These are phyloP conservation scores for Cylindroiulus punctatus DNA, from an alignment of 2,888 invertebrate species.

Conservation along the genomic window DNA sequence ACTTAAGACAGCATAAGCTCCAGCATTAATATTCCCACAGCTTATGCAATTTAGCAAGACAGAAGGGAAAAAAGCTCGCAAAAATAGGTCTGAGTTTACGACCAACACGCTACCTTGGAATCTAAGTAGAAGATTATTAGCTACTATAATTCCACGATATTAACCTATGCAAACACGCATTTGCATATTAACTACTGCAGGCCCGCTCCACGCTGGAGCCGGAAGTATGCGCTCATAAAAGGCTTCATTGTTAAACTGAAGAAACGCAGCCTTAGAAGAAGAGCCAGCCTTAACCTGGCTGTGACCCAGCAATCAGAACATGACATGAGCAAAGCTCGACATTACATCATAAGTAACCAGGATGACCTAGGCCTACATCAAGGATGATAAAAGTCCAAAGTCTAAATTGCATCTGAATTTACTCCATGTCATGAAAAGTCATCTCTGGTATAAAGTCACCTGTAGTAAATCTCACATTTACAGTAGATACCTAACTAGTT, in stretches of 20 bases:
- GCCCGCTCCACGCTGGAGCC: neutral
- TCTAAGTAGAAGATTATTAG: constrained; percentile 1
- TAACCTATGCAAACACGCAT: neutral
- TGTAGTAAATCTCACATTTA: too few species aligned
- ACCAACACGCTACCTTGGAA: neutral
- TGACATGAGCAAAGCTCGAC: too few species aligned
- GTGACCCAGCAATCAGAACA: too few species aligned
- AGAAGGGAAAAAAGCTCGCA: neutral
- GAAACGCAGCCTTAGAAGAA: neutral
- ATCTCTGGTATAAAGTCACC: too few species aligned
- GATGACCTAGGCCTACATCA: too few species aligned
- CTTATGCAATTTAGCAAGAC: neutral
- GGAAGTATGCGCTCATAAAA: neutral
- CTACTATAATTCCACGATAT: neutral
- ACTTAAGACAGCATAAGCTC: neutral
- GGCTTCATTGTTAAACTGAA: neutral
- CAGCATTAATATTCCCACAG: neutral
- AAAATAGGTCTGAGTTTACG: neutral
- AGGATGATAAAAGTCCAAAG: too few species aligned
- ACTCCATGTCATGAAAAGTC: too few species aligned
- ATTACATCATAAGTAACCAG: too few species aligned
- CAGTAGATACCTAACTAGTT: too few species aligned
- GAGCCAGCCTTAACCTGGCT: neutral
- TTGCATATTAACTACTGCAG: neutral
- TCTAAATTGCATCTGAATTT: too few species aligned